Base-by-base conservation (phyloP, 2,797 vertebrate species). In the Gobionotothen gibberifrons region DNA sequence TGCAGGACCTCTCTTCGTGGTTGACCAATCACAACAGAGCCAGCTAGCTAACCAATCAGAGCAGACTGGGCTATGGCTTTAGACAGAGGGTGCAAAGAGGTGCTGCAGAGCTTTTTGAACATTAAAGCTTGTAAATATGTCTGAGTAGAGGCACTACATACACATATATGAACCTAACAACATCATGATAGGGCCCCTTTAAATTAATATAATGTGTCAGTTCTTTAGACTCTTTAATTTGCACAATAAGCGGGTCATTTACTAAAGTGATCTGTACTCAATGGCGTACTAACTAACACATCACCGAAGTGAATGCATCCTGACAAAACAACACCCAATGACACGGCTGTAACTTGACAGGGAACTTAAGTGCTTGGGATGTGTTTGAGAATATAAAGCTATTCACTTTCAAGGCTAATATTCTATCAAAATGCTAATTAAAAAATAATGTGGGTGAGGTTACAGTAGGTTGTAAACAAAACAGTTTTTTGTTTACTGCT, bases 361-460 rank as follows among this genome's bases (percentile, higher is more conserved):
- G 47, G 59, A 58, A 26, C 47, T 47, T 19, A 49, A 63, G 43
- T 26, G 57, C 26, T 26, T 72, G 22, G 16, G 36, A 68, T 46
- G 43, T 59, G 19, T 61, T 70, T 29, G 52, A 68, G 16, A 53
- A 67, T 43, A 53, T 57, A 72, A 54, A 51, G 72, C 53, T 75
- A 29, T 66, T 69, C 47, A 12, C 46, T 40, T 42, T 11, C 9
- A 32, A 48, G 17, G 19, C 5, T 53, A 40, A 22, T 16, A 55
- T n/a, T 40, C 9, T 49, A 64, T 56, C 44, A 42, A 68, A 57
- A 40, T 60, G 48, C 11, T 40, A 17, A 60, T 47, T 22, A 72
- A 43, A 57, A 14, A 53, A 52, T 68, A 14, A 47, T 1, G 44
- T 61, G 39, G 65, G 5, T 0, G 10, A 65, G 15, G 16, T 53